These are phyloP conservation scores for Rhinolophus ferrumequinum DNA, from an alignment of 2,113 vertebrate species.

Conservation along the genomic window DNA sequence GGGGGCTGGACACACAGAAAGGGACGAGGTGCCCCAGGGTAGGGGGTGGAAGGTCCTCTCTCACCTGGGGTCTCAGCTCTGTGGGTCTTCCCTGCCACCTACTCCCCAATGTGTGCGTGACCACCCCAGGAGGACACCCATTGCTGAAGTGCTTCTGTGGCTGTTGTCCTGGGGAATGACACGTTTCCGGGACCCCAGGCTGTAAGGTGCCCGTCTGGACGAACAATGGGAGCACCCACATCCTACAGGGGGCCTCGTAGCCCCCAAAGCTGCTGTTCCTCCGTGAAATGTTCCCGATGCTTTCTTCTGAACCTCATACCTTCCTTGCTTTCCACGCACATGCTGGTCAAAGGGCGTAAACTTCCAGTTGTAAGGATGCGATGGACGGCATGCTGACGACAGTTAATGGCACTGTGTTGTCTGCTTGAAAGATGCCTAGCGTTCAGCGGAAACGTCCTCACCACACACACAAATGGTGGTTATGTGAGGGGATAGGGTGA, in stretches of 20 bases:
- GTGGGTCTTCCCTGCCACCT: too few relatives aligned
- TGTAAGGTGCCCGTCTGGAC: fast-evolving
- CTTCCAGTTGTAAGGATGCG: background rate
- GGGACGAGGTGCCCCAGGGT: background rate
- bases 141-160: too few relatives aligned
- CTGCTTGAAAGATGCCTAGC: background rate
- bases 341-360: background rate
- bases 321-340: fast-evolving
- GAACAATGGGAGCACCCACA: fast-evolving
- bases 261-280: too few relatives aligned
- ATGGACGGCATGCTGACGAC: too few relatives aligned
- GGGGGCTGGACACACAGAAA: fast-evolving
- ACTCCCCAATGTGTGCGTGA: background rate
- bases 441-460: too few relatives aligned
- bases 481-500: background rate
- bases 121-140: too few relatives aligned
- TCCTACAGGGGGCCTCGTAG: too few relatives aligned
- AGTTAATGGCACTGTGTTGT: background rate
- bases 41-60: too few relatives aligned
- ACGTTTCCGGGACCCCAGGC: background rate
- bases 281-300: fast-evolving
- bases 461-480: background rate
- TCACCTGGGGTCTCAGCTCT: fast-evolving
- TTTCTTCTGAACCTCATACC: background rate
- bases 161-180: too few relatives aligned